Evolutionary conservation across 2,888 invertebrate species (phyloP).

Genomic region (Galeruca laticollis): DNA sequence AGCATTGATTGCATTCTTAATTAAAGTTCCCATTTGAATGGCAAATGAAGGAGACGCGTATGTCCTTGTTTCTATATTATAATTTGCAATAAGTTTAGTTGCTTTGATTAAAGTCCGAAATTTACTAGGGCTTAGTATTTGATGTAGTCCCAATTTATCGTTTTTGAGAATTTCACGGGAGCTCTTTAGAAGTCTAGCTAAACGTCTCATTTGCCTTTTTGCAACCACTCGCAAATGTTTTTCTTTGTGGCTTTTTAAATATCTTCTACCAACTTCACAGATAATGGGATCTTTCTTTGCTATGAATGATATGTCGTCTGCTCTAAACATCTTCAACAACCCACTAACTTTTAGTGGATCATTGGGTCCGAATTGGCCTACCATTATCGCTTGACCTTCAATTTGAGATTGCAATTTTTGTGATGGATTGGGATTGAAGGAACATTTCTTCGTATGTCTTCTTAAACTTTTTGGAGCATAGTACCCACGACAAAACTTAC

Average conservation of each 20-base stretch:
- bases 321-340: too few relatives aligned
- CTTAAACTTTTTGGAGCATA: slow-evolving; percentile 12
- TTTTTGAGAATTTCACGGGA: neutral
- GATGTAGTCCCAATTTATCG: neutral
- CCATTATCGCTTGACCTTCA: slow-evolving; percentile 17
- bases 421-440: slow-evolving; percentile 29
- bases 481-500: slow-evolving; percentile 31
- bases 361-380: too few relatives aligned
- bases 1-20: slow-evolving; percentile 32
- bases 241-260: too few relatives aligned
- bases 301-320: too few relatives aligned
- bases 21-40: slow-evolving; percentile 40
- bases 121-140: neutral
- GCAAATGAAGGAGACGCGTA: slow-evolving; percentile 36
- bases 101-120: slow-evolving; percentile 17
- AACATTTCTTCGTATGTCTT: slow-evolving; percentile 38
- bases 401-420: slow-evolving; percentile 37
- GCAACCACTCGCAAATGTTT: slow-evolving; percentile 41
- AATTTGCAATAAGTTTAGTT: slow-evolving; percentile 13
- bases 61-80: slow-evolving; percentile 7
- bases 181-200: neutral
- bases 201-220: slow-evolving; percentile 16
- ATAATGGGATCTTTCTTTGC: too few relatives aligned
- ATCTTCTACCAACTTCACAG: too few relatives aligned
- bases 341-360: too few relatives aligned